Percentiles rank a stretch among this genome's conserved stretches.
Evolutionary conservation across 2,888 invertebrate species (phyloP).

Genomic region (Ophioninae sp.): DNA sequence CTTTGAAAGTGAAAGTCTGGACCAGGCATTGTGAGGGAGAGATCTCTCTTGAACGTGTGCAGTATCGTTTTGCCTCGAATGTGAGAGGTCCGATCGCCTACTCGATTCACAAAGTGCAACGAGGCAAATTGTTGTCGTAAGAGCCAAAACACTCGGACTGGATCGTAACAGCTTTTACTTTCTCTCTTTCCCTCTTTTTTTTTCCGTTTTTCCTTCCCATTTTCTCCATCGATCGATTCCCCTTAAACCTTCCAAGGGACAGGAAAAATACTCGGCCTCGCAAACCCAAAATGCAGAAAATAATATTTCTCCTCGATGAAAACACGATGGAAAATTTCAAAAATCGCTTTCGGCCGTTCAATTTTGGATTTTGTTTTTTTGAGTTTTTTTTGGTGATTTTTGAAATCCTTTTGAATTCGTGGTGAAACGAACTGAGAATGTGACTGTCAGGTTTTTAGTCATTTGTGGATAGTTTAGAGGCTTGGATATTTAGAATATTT

Average conservation of each 20-base stretch:
- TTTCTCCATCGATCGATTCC: slow-evolving; percentile 33
- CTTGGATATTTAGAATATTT: too few species aligned
- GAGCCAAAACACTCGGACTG: slow-evolving; percentile 56
- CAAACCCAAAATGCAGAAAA: too few species aligned
- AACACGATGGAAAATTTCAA: too few species aligned
- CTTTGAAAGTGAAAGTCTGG: slow-evolving; percentile 57
- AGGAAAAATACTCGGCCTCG: too few species aligned
- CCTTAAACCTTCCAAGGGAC: slow-evolving; percentile 43
- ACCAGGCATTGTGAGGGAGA: slow-evolving; percentile 67
- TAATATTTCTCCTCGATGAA: too few species aligned
- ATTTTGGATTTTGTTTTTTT: too few species aligned
- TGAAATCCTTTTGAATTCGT: too few species aligned
- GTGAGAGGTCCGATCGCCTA: slow-evolving; percentile 57
- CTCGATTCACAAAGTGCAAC: slow-evolving; percentile 68
- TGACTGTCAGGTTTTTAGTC: too few species aligned
- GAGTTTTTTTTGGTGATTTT: too few species aligned
- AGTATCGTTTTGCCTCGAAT: slow-evolving; percentile 27
- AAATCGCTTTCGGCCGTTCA: too few species aligned
- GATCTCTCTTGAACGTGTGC: slow-evolving; percentile 29
- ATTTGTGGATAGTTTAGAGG: too few species aligned
- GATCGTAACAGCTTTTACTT: slow-evolving; percentile 38
- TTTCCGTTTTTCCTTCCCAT: neutral
- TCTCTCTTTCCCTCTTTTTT: slow-evolving; percentile 5
- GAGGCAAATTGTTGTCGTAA: slow-evolving; percentile 70
- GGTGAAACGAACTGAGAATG: too few species aligned